phyloP scores from a whole-genome alignment of 2,113 vertebrate species.

The Spea bombifrons region DNA sequence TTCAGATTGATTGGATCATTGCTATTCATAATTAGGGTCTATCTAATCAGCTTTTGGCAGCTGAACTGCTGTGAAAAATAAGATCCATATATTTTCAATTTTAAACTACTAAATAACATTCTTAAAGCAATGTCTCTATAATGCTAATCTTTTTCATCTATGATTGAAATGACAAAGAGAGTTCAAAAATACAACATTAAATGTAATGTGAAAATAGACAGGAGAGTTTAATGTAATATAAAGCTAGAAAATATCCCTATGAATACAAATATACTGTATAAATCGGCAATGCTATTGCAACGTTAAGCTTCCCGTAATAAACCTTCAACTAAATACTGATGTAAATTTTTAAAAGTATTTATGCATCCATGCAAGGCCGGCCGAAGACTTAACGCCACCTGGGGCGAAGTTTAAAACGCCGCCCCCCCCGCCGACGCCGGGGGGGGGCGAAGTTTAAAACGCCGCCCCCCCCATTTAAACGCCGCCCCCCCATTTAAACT shows the following conservation, averaged over 20 bases:
- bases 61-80: constrained; percentile 24
- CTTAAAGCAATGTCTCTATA: constrained; percentile 16
- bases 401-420: too few relatives aligned
- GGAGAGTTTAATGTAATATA: not conserved
- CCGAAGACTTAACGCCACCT: too few relatives aligned
- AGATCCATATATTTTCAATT: constrained; percentile 21
- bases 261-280: constrained; percentile 8
- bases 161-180: constrained; percentile 24
- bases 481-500: too few relatives aligned
- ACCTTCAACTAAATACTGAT: too few relatives aligned
- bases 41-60: constrained; percentile 32
- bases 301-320: not conserved
- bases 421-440: too few relatives aligned
- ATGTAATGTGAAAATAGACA: constrained; percentile 4
- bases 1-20: constrained; percentile 38
- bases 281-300: not conserved
- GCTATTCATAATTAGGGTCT: constrained; percentile 36
- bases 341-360: too few relatives aligned
- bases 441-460: too few relatives aligned
- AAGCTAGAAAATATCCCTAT: not conserved
- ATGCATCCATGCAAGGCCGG: too few relatives aligned
- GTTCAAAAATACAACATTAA: not conserved
- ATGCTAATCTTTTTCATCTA: constrained; percentile 9
- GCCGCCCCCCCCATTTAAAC: too few relatives aligned
- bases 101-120: constrained; percentile 15